Percentiles rank a stretch among this genome's conserved stretches.
Evolutionary conservation across 2,888 invertebrate genomes (phyloP).

Genomic region (Timema cristinae): DNA sequence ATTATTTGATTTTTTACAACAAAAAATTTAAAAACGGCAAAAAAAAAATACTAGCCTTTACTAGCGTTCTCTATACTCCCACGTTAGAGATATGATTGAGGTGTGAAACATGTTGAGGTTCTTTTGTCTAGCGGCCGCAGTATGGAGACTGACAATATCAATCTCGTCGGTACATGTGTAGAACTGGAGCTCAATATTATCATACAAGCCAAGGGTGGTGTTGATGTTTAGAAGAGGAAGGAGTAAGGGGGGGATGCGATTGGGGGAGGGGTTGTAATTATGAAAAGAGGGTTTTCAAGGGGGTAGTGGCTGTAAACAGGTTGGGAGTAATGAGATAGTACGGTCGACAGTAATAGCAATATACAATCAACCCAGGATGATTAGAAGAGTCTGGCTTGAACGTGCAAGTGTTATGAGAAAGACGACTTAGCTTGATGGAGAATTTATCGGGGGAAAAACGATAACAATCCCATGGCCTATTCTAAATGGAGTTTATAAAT

Average conservation of each 20-base stretch:
- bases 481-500: too few species aligned
- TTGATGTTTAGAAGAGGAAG: conserved; percentile 2
- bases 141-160: not conserved
- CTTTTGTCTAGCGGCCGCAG: too few species aligned
- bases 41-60: too few species aligned
- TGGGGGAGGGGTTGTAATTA: conserved; percentile 12
- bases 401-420: too few species aligned
- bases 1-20: too few species aligned
- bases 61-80: too few species aligned
- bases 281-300: conserved; percentile 17
- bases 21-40: too few species aligned
- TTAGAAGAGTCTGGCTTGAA: not conserved
- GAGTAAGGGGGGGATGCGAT: not conserved
- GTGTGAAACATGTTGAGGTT: too few species aligned
- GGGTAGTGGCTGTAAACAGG: conserved; percentile 10
- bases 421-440: too few species aligned
- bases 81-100: too few species aligned
- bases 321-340: conserved; percentile 13
- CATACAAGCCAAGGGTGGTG: not conserved
- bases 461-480: too few species aligned
- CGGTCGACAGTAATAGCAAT: conserved; percentile 9
- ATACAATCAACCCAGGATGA: conserved; percentile 14
- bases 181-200: conserved; percentile 12
- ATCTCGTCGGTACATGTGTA: conserved; percentile 13
- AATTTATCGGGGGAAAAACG: too few species aligned